phyloP scores from a whole-genome alignment of 2,888 invertebrate genomes.

The Ophion ventricosus region DNA sequence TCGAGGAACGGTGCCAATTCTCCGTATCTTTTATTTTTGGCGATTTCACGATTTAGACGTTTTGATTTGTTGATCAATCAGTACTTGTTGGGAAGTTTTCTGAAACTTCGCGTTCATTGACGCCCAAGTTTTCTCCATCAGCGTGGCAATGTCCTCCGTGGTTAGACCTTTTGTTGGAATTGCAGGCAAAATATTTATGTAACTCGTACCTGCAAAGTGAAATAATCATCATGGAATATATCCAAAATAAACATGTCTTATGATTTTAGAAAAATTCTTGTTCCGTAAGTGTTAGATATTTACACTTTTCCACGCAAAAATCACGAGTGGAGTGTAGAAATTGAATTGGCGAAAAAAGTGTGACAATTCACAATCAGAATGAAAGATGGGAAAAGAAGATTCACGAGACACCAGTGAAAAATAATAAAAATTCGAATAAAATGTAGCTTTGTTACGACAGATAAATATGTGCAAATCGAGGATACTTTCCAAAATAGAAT shows the following conservation, averaged over 20 bases:
- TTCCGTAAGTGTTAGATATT: background rate
- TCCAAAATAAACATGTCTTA: conserved; percentile 68
- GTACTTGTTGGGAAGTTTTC: conserved; percentile 83
- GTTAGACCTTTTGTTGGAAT: conserved; percentile 87
- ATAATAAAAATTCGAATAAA: too few species aligned
- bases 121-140: conserved; percentile 88
- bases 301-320: background rate
- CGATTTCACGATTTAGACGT: conserved; percentile 25
- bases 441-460: too few species aligned
- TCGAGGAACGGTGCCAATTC: too few species aligned
- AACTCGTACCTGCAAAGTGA: conserved; percentile 86
- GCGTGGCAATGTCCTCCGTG: conserved; percentile 86
- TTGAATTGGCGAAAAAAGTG: too few species aligned
- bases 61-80: conserved; percentile 67
- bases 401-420: too few species aligned
- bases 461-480: too few species aligned
- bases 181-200: conserved; percentile 89
- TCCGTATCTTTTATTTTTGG: background rate
- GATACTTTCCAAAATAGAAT: too few species aligned
- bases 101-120: conserved; percentile 88
- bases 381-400: too few species aligned
- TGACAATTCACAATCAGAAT: too few species aligned
- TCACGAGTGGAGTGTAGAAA: too few species aligned
- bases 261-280: background rate
- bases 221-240: too few species aligned